Evolutionary conservation across 2,113 vertebrate genomes (phyloP).

Genomic region (Mustelus asterias): DNA sequence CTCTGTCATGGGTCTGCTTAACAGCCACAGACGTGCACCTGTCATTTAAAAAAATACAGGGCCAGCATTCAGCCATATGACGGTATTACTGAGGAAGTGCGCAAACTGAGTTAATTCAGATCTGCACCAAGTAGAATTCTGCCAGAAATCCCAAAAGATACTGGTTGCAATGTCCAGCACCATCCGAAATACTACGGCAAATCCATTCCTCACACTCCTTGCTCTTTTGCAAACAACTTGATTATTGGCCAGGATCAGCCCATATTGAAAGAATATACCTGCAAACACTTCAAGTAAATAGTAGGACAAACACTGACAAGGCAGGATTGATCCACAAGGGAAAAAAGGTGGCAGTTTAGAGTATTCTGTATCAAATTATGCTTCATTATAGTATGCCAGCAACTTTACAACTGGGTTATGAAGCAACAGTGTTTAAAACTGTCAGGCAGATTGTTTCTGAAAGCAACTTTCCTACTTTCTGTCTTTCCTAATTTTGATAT

Average conservation of each 20-base stretch:
- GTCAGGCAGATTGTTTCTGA: background rate
- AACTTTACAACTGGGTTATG: background rate
- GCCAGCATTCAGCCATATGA: background rate
- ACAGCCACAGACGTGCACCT: background rate
- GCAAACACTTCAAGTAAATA: background rate
- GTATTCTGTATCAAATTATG: background rate
- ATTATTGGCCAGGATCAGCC: background rate
- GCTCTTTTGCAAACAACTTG: background rate
- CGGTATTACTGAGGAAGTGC: background rate
- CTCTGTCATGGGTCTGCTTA: background rate
- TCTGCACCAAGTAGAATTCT: background rate
- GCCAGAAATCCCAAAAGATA: background rate
- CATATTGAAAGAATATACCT: background rate
- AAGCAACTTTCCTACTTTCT: background rate
- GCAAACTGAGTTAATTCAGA: background rate
- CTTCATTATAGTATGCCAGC: background rate
- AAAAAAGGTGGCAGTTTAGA: background rate
- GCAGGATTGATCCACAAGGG: background rate
- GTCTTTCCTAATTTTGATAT: background rate
- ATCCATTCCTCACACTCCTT: background rate
- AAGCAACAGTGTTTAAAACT: background rate
- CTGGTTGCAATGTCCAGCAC: background rate
- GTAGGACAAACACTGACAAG: background rate
- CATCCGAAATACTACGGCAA: background rate
- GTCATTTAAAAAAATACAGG: background rate